Percentiles rank a stretch among this genome's conserved stretches.
Evolutionary conservation across 2,888 invertebrate species (phyloP).

Genomic region (Ormyrus pomaceus): DNA sequence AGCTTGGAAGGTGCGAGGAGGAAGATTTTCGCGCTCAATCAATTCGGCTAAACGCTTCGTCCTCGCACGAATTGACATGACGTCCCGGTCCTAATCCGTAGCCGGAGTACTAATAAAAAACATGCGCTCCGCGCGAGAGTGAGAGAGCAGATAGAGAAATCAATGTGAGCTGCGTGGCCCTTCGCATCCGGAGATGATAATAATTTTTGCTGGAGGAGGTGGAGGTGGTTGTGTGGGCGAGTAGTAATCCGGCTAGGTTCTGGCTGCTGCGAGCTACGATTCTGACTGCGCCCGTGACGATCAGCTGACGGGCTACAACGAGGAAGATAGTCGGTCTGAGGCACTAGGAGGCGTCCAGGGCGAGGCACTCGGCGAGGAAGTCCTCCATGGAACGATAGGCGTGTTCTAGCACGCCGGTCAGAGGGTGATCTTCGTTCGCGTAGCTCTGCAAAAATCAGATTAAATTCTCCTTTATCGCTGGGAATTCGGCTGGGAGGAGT

Average conservation of each 20-base stretch:
- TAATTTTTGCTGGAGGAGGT: too few relatives aligned
- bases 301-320: constrained; percentile 4
- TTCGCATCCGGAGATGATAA: not conserved
- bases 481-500: too few relatives aligned
- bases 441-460: constrained; percentile 82
- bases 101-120: constrained; percentile 13
- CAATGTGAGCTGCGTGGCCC: not conserved
- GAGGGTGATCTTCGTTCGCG: constrained; percentile 92
- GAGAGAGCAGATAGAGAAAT: not conserved
- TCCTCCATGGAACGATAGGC: constrained; percentile 96
- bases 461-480: too few relatives aligned
- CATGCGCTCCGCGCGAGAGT: constrained; percentile 10
- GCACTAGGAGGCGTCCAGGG: constrained; percentile 83
- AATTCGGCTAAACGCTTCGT: not conserved
- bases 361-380: constrained; percentile 93
- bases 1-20: constrained; percentile 46
- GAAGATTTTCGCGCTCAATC: constrained; percentile 11
- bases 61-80: constrained; percentile 42
- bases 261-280: not conserved
- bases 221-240: not conserved
- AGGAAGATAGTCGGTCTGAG: constrained; percentile 65
- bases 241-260: constrained; percentile 19
- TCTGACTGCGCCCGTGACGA: not conserved
- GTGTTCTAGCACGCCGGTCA: constrained; percentile 91
- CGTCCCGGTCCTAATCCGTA: not conserved